A percentile compares a stretch with the other conserved stretches of the same genome.
phyloP scores from a whole-genome alignment of 2,113 vertebrate species.

The Prietella phreatophila region DNA sequence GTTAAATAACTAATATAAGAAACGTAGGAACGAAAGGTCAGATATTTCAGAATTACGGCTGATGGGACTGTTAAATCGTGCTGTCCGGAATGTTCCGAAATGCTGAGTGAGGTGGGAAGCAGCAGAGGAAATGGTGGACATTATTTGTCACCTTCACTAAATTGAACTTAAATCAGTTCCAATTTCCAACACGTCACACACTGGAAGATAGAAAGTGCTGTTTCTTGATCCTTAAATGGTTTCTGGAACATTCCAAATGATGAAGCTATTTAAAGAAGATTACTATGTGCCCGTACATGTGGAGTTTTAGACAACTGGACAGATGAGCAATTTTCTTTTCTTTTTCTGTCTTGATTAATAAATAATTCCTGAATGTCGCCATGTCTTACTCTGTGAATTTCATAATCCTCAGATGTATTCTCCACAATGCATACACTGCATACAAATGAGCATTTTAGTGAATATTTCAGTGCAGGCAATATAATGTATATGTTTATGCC shows the following conservation, averaged over 20 bases:
- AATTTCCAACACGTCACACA: neutral
- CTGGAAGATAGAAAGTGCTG: slow-evolving; percentile 9
- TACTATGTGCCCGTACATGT: neutral
- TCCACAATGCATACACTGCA: neutral
- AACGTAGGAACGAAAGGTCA: neutral
- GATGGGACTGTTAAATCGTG: slow-evolving; percentile 7
- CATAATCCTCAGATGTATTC: slow-evolving; percentile 12
- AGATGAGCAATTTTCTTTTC: slow-evolving; percentile 13
- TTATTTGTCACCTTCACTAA: slow-evolving; percentile 30
- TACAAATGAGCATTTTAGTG: neutral
- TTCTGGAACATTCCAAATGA: neutral
- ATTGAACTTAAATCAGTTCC: slow-evolving; percentile 29
- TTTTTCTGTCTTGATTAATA: neutral
- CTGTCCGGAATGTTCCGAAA: slow-evolving; percentile 14
- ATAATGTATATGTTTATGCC: slow-evolving; percentile 10
- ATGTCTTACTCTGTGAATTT: neutral
- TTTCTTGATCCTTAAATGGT: slow-evolving; percentile 14
- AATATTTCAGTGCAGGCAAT: neutral
- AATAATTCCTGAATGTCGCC: slow-evolving; percentile 20
- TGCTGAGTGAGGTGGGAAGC: slow-evolving; percentile 20
- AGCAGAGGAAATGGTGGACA: neutral
- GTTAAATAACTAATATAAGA: slow-evolving; percentile 18
- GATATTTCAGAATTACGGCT: slow-evolving; percentile 15
- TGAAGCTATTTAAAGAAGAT: slow-evolving; percentile 18
- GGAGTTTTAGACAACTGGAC: slow-evolving; percentile 18